Percentiles rank a stretch among this genome's conserved stretches.
phyloP scores from a whole-genome alignment of 2,888 invertebrate species.

The Drosophila kambysellisi region DNA sequence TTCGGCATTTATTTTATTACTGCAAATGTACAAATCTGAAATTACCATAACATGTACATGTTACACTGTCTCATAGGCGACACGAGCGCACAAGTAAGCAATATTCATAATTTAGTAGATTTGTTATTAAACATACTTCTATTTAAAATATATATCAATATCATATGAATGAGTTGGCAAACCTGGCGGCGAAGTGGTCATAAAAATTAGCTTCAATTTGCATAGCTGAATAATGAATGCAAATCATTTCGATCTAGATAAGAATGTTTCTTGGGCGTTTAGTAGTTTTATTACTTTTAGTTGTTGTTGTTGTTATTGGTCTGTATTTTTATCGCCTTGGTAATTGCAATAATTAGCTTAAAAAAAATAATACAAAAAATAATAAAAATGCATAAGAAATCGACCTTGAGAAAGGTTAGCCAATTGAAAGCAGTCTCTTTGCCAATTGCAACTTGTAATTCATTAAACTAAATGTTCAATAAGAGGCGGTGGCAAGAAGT shows the following conservation, averaged over 20 bases:
- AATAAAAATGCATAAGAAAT: slow-evolving; percentile 13
- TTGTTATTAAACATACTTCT: slow-evolving; percentile 48
- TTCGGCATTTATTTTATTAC: neutral
- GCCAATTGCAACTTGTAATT: slow-evolving; percentile 17
- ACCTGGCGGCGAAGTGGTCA: slow-evolving; percentile 32
- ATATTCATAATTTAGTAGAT: slow-evolving; percentile 48
- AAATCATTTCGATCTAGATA: slow-evolving; percentile 71
- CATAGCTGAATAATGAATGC: slow-evolving; percentile 78
- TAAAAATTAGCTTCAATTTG: slow-evolving; percentile 76
- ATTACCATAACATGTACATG: neutral
- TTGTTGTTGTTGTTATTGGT: slow-evolving; percentile 26
- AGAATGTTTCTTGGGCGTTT: slow-evolving; percentile 60
- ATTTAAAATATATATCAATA: slow-evolving; percentile 27
- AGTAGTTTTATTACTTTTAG: slow-evolving; percentile 7
- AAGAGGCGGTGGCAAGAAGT: slow-evolving; percentile 1
- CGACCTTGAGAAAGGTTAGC: slow-evolving; percentile 69
- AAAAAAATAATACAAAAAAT: slow-evolving; percentile 14
- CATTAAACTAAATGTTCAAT: slow-evolving; percentile 22
- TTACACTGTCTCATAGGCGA: slow-evolving; percentile 1
- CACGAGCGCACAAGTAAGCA: slow-evolving; percentile 5
- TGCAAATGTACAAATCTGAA: neutral
- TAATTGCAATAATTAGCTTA: slow-evolving; percentile 73
- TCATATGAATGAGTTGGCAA: slow-evolving; percentile 44
- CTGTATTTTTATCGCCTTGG: slow-evolving; percentile 58
- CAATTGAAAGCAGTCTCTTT: slow-evolving; percentile 42